Evolutionary conservation across 2,888 invertebrate species (phyloP).

Genomic region (Caenorhabditis plicata): DNA sequence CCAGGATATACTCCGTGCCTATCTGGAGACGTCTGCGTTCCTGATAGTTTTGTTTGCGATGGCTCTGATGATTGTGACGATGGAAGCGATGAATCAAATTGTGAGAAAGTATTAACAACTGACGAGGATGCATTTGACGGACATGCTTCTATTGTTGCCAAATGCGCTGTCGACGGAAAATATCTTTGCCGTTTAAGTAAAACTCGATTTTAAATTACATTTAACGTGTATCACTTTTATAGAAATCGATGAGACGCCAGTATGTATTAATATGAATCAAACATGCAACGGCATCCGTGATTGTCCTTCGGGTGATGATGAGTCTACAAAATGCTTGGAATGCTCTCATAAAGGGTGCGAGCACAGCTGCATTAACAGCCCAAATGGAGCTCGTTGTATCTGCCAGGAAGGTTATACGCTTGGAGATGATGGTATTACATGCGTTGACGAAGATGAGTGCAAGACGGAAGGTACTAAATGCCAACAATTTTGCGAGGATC

Average conservation of each 20-base stretch:
- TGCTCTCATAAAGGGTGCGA: constrained; percentile 22
- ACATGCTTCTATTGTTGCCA: background rate
- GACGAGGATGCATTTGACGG: background rate
- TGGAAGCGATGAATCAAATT: constrained; percentile 32
- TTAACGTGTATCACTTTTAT: background rate
- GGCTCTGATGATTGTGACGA: constrained; percentile 35
- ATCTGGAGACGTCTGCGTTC: constrained; percentile 24
- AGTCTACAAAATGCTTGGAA: constrained; percentile 46
- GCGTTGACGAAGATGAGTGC: constrained; percentile 37
- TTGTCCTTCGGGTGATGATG: constrained; percentile 66
- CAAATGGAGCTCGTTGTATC: constrained; percentile 14
- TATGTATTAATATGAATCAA: constrained; percentile 26
- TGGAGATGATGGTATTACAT: constrained; percentile 17
- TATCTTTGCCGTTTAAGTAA: constrained; percentile 2
- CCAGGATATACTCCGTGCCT: constrained; percentile 8
- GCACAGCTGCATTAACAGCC: constrained; percentile 18
- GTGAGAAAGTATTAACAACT: background rate
- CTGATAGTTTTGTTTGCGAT: constrained; percentile 36
- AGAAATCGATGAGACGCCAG: background rate
- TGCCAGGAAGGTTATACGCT: constrained; percentile 22
- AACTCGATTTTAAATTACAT: background rate
- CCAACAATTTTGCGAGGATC: constrained; percentile 8
- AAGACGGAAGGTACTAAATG: constrained; percentile 2
- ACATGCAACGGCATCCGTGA: constrained; percentile 65
- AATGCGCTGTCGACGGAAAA: background rate